Conservation (phyloP, 1,140 invertebrate genomes). For the Drosophila truncata region DNA sequence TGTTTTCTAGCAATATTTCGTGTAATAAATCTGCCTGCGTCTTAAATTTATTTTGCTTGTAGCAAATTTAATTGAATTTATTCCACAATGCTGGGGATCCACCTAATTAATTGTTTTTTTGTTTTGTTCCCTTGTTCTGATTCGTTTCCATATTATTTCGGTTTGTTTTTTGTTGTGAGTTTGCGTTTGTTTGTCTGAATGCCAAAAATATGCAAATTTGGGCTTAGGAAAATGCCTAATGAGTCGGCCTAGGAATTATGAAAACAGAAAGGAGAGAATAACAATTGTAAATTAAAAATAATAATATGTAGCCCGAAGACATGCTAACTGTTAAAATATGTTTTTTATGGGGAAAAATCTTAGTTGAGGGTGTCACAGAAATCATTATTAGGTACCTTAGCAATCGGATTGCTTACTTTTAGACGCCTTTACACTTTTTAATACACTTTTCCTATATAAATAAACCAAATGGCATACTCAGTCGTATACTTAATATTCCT, state of each 20-base stretch:
- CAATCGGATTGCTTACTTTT: not conserved
- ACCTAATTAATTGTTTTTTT: slow-evolving; percentile 74
- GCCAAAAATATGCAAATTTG: slow-evolving; percentile 67
- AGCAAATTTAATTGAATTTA: slow-evolving; percentile 32
- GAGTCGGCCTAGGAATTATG: slow-evolving; percentile 34
- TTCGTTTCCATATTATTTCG: slow-evolving; percentile 44
- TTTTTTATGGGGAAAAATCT: not conserved
- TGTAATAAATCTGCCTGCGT: slow-evolving; percentile 15
- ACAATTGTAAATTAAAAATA: not conserved
- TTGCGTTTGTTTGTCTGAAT: slow-evolving; percentile 39
- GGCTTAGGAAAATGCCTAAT: slow-evolving; percentile 55
- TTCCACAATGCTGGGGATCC: slow-evolving; percentile 16
- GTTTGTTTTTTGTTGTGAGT: slow-evolving; percentile 22
- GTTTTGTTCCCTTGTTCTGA: slow-evolving; percentile 32
- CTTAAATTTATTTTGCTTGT: slow-evolving; percentile 23
- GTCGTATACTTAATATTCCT: not conserved
- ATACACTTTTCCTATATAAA: not conserved
- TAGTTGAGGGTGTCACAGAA: not conserved
- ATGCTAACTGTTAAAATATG: no score
- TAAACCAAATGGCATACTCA: not conserved
- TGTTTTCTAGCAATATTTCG: slow-evolving; percentile 1
- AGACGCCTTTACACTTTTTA: no score
- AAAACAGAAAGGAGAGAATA: not conserved
- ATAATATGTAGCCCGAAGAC: not conserved
- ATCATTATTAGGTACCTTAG: not conserved